Evolutionary conservation across 2,888 invertebrate genomes (phyloP).

Genomic region (Xestia sexstrigata): DNA sequence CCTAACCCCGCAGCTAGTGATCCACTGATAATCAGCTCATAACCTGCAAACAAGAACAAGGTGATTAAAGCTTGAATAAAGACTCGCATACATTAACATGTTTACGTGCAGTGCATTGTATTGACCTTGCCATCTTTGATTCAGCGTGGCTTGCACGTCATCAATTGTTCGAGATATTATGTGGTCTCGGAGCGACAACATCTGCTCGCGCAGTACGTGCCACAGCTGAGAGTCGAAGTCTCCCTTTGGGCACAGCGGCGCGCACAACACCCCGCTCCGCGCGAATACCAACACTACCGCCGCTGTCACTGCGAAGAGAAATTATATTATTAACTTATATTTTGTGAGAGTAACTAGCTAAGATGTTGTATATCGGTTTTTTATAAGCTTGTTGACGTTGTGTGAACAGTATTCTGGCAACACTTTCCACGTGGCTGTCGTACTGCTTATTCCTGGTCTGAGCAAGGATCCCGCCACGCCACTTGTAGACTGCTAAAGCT

Average conservation of each 20-base stretch:
- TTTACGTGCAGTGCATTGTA: too few relatives aligned
- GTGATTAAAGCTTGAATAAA: too few relatives aligned
- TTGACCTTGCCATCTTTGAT: slow-evolving; percentile 19
- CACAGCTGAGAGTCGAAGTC: slow-evolving; percentile 40
- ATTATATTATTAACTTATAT: too few relatives aligned
- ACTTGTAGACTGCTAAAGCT: too few relatives aligned
- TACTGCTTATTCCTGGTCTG: too few relatives aligned
- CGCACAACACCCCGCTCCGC: slow-evolving; percentile 5
- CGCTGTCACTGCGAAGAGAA: background rate
- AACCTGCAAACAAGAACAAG: slow-evolving; percentile 44
- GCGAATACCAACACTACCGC: slow-evolving; percentile 4
- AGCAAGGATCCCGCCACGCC: too few relatives aligned
- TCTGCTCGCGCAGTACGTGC: background rate
- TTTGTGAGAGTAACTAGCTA: background rate
- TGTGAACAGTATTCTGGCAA: too few relatives aligned
- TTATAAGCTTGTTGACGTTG: too few relatives aligned
- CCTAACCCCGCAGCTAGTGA: slow-evolving; percentile 64
- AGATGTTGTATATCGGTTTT: too few relatives aligned
- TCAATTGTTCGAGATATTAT: background rate
- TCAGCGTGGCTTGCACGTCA: slow-evolving; percentile 14
- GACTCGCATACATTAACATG: background rate
- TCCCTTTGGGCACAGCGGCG: slow-evolving; percentile 18
- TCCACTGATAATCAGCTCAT: slow-evolving; percentile 56
- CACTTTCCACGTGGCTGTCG: too few relatives aligned
- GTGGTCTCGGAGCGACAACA: background rate